Evolutionary conservation across 2,888 invertebrate species (phyloP), one percentile per base, ranked within the genome.

Genomic region (Monopis laevigella): DNA sequence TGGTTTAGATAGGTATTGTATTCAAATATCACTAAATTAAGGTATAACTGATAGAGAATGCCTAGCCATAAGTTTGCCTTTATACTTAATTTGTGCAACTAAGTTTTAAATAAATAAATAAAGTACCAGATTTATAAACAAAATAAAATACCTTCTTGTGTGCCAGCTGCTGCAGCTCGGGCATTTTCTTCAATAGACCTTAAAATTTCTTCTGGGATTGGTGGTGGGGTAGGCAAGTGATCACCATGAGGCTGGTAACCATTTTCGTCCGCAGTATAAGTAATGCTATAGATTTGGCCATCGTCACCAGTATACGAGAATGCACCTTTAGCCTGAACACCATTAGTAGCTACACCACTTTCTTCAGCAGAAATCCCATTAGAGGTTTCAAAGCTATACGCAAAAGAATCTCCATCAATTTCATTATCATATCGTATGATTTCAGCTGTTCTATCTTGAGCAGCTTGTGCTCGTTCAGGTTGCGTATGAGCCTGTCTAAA

Each of bases 341-440:
- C 80, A 41, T 74, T 67, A 0, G 72, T 70, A 18, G 78, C 78
- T 1, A 68, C 63, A 40, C 80, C 80, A 10, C 70, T 64, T 46
- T 77, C 78, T 46, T 77, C 78, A 55, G 73, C 77, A 43, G 70
- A 58, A 46, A 80, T 78, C 2, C 80, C 78, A 41, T 80, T 80
- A 0, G 78, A 75, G 2, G 80, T 78, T 51, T 80, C 78, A 28
- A 69, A 80, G 41, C 62, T 69, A 49, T 75, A 80, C 0, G 67
- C 51, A 48, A 66, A 80, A 5, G 59, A 62, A 36, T 77, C 69
- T 16, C 77, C 77, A 41, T 78, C 71, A 39, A 71, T 78, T 45
- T 73, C 59, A 47, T 63, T 77, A 6, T 70, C 63, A 43, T 65
- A 73, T 58, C 61, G 66, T 34, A 80, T 46, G 21, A 65, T 78